A percentile compares a stretch with the other conserved stretches of the same genome.
Conservation (phyloP, 2,797 vertebrate genomes). For the Protosalanx chinensis region DNA sequence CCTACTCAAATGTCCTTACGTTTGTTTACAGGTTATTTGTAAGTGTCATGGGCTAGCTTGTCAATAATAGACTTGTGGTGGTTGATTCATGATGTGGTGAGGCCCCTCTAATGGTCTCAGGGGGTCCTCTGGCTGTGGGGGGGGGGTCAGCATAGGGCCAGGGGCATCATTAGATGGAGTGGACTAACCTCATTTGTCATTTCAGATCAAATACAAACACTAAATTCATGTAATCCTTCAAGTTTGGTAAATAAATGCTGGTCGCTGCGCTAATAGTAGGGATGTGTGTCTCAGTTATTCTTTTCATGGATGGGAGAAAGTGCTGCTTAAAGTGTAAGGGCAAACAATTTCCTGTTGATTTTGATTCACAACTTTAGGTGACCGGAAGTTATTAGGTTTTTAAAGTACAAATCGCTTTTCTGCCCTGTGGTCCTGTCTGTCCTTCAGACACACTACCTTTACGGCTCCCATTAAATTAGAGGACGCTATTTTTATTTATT, state of each 20-base stretch:
- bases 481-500: background rate
- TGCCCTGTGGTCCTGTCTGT: background rate
- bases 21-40: slow-evolving; percentile 38
- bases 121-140: slow-evolving; percentile 35
- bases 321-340: no score
- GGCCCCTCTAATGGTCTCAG: slow-evolving; percentile 33
- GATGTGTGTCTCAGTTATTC: background rate
- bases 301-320: no score
- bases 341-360: no score
- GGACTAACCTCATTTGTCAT: slow-evolving; percentile 32
- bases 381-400: background rate
- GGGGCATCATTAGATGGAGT: slow-evolving; percentile 47
- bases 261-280: background rate
- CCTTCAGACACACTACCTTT: background rate
- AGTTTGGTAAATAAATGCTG: slow-evolving; percentile 61
- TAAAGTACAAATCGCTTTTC: no score
- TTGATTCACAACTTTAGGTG: background rate
- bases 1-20: slow-evolving; percentile 12
- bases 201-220: slow-evolving; percentile 56
- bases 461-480: background rate
- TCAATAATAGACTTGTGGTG: slow-evolving; percentile 52
- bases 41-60: slow-evolving; percentile 35
- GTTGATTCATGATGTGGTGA: slow-evolving; percentile 45
- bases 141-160: slow-evolving; percentile 45
- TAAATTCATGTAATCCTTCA: slow-evolving; percentile 59